A percentile compares a stretch with the other conserved stretches of the same genome.
Conservation (phyloP, 1,140 invertebrate genomes). For the Drosophila kepulauana region DNA sequence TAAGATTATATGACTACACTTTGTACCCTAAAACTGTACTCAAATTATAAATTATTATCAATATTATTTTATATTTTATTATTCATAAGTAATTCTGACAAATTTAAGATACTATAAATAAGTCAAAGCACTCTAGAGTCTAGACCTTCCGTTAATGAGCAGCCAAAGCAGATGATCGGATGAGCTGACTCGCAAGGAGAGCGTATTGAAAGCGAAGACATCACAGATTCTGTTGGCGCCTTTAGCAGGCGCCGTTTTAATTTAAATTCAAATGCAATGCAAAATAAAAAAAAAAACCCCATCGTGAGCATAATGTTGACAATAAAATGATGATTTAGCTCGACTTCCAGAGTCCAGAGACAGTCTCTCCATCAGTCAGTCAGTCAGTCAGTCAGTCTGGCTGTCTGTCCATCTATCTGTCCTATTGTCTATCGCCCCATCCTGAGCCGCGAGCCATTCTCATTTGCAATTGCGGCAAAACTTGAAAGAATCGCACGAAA, state of each 20-base stretch:
- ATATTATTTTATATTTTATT: no score
- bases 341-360: conserved; percentile 10
- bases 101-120: no score
- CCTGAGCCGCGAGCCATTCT: conserved; percentile 1
- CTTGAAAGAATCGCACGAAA: conserved; percentile 61
- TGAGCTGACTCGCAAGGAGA: not conserved
- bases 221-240: conserved; percentile 48
- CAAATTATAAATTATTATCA: no score
- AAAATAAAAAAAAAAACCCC: conserved; percentile 37
- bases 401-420: not conserved
- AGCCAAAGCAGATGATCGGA: not conserved
- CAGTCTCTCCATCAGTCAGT: not conserved
- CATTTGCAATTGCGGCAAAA: conserved; percentile 52
- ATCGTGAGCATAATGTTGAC: conserved; percentile 52
- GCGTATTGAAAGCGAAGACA: not conserved
- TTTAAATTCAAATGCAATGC: conserved; percentile 52
- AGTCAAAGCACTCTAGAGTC: not conserved
- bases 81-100: no score
- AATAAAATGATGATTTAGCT: conserved; percentile 50
- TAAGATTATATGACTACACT: no score
- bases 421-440: not conserved
- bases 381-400: not conserved
- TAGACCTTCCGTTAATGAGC: not conserved
- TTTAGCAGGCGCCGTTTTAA: conserved; percentile 60
- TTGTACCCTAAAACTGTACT: no score